Evolutionary conservation across 2,888 invertebrate species (phyloP).

Genomic region (Nudaria mundana): DNA sequence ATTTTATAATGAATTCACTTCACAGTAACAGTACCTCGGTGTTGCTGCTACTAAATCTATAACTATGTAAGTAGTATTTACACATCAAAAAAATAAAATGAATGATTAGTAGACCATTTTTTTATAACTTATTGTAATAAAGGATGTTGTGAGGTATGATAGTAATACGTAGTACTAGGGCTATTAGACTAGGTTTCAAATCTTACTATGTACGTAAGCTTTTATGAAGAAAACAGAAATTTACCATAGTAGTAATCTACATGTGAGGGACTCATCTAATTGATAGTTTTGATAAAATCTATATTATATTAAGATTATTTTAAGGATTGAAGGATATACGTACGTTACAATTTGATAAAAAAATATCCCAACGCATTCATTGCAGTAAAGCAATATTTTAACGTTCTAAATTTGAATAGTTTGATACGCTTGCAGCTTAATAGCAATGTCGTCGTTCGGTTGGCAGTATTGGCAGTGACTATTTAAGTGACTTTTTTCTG

Average conservation of each 20-base stretch:
- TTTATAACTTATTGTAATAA: slow-evolving; percentile 17
- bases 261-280: no score
- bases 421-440: not conserved
- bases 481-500: no score
- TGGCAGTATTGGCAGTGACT: not conserved
- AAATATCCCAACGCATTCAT: no score
- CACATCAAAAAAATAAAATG: slow-evolving; percentile 32
- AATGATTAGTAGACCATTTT: slow-evolving; percentile 11
- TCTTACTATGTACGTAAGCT: slow-evolving; percentile 2
- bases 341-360: no score
- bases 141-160: slow-evolving; percentile 33
- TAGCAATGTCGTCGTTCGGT: not conserved
- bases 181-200: slow-evolving; percentile 31
- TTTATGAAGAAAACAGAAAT: slow-evolving; percentile 14
- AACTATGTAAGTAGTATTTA: slow-evolving; percentile 37
- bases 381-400: no score
- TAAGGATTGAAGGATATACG: no score
- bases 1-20: slow-evolving; percentile 28
- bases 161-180: slow-evolving; percentile 23
- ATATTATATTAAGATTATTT: no score
- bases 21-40: slow-evolving; percentile 28
- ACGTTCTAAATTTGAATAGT: not conserved
- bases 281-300: no score
- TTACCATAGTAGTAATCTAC: no score
- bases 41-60: slow-evolving; percentile 33